Base-by-base conservation (phyloP, 2,113 vertebrate genomes). In the Hiodon alosoides region DNA sequence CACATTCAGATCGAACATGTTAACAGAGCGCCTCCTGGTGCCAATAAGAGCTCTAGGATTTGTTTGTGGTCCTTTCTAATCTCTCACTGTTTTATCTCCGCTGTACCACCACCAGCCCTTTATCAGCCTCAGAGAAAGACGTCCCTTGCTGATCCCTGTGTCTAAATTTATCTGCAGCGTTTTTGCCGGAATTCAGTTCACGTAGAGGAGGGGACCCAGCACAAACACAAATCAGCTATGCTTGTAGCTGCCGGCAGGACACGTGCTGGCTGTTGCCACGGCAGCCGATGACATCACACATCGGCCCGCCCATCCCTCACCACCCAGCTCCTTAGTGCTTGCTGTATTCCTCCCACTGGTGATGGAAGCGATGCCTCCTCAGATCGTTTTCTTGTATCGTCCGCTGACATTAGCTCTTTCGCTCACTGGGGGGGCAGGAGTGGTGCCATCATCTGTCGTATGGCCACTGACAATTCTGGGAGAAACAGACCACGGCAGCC, bases 281-380 rank as follows among this genome's bases (percentile, higher is more conserved):
- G 88, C 83, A 92, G 92, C 90, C 83, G 88, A 86, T 90, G 87
- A 87, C 87, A 83, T 90, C 88, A 90, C 84, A 55, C 17, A 73
- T 31, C 31, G 31, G 31, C 31, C 48, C 74, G 31, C 7, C 53
- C 51, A 7, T 67, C 60, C 47, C 74, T 76, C 76, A 74, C 72
- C 76, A 69, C 76, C 55, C 55, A 7, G 55, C 11, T 58, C 11
- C 7, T 31, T 31, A 31, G 55, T 58, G 55, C 7, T 58, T 58
- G 55, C 7, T 58, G 55, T 11, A 58, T 11, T 58, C 55, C 55
- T 11, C 55, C 55, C 55, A 3, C 55, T 58, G 55, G 7, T 58
- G 55, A 11, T 58, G 55, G 55, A 58, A 8, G 55, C 11, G 55
- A 58, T 67, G 65, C 31, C 2, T 31, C 31, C 31, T 31, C 31